Base-by-base conservation (phyloP, 1,140 invertebrate species). In the Achatina immaculata region DNA sequence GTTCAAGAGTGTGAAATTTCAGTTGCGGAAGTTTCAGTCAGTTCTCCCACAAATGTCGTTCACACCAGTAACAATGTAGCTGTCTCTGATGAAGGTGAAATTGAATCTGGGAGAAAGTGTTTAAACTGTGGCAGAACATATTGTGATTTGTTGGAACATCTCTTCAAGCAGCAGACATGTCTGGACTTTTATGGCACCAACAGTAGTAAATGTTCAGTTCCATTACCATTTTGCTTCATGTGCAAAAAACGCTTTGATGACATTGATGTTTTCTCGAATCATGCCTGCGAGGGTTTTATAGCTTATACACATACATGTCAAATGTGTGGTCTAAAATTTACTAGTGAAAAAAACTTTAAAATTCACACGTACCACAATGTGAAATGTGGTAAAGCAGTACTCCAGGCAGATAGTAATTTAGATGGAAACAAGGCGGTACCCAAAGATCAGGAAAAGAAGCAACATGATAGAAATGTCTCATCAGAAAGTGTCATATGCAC, bases 281-380 rank as follows among this genome's bases (percentile, higher is more conserved):
- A 71, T 45, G n/a, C 14, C 19, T 71, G 68, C 34, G 4, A 42
- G 7, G 38, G 36, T 24, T 42, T 24, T 11, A 24, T 40, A 69
- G 24, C 34, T 2, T 69, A 69, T 24, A 45, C n/a, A 7, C 36
- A 71, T 40, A 19, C 28, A 24, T 71, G 68, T 42, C 9, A 45
- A 42, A 40, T 2, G n/a, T 71, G 68, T 45, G 42, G 42, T 45
- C 42, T 71, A 3, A 71, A 71, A 28, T 71, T 71, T 45, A 40
- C 36, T 11, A 71, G 38, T 71, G 38, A 24, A n/a, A 1, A 40
- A 40, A n/a, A 40, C 40, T 45, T 71, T 7, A 1, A 71, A 28
- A 19, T 3, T 6, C 68, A 71, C 28, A 31, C 6, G 38, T 6
- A 71, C 1, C 38, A 71, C 36, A 71, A 21, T 71, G 9, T n/a